Conservation (phyloP, 2,797 vertebrate genomes). For the Synanceia verrucosa region DNA sequence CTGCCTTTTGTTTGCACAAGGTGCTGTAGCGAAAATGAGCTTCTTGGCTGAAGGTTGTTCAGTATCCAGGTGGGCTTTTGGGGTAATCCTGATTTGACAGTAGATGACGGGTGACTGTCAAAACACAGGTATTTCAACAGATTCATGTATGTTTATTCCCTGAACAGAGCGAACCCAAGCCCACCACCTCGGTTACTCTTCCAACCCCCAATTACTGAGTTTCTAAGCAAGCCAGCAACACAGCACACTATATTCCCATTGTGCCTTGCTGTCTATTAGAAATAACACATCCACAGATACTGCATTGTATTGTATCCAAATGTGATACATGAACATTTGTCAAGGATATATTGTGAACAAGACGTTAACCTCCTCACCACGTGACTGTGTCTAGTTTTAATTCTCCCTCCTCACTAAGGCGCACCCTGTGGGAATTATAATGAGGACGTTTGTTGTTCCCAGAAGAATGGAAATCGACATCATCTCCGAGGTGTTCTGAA, state of each 20-base stretch:
- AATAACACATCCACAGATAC: slow-evolving; percentile 9
- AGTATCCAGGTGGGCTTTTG: slow-evolving; percentile 57
- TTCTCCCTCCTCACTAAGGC: slow-evolving; percentile 34
- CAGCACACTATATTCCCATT: slow-evolving; percentile 11
- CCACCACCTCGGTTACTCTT: slow-evolving; percentile 24
- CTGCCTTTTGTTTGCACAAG: slow-evolving; percentile 66
- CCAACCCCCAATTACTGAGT: slow-evolving; percentile 60
- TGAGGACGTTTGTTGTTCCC: slow-evolving; percentile 69
- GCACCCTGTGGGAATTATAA: slow-evolving; percentile 63
- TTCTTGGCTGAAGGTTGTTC: slow-evolving; percentile 73
- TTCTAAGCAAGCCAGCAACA: slow-evolving; percentile 31
- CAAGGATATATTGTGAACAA: slow-evolving; percentile 20
- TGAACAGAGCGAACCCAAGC: slow-evolving; percentile 41
- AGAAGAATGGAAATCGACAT: slow-evolving; percentile 64
- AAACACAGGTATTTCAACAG: slow-evolving; percentile 67
- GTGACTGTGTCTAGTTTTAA: slow-evolving; percentile 52
- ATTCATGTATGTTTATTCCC: slow-evolving; percentile 71
- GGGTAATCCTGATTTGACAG: slow-evolving; percentile 72
- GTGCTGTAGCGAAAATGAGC: slow-evolving; percentile 67
- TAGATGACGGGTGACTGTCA: slow-evolving; percentile 65
- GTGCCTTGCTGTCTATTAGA: slow-evolving; percentile 12
- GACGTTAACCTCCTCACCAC: slow-evolving; percentile 22
- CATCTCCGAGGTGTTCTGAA: slow-evolving; percentile 65
- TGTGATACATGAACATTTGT: slow-evolving; percentile 24
- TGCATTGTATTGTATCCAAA: not conserved